Conservation (phyloP, 2,888 invertebrate genomes). For the Drosophila engyochracea region DNA sequence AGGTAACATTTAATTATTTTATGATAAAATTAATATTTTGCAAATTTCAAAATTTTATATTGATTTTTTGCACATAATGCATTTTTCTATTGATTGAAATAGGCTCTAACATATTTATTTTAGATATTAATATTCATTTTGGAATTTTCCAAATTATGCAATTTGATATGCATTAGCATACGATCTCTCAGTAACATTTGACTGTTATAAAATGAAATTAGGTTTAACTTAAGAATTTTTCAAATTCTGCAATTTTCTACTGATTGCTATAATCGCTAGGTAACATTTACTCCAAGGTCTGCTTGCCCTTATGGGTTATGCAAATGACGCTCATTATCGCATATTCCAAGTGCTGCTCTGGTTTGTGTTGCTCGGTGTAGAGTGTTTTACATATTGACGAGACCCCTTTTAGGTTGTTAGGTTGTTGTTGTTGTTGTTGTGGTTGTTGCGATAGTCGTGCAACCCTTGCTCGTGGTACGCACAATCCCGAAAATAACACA, state of each 20-base stretch:
- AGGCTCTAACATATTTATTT: neutral
- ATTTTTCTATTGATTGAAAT: neutral
- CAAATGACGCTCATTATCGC: neutral
- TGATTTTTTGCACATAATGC: neutral
- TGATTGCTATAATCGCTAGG: neutral
- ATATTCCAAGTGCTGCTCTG: neutral
- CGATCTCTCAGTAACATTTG: neutral
- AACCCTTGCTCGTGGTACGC: constrained; percentile 39
- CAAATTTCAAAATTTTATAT: neutral
- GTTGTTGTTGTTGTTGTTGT: neutral
- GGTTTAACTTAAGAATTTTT: neutral
- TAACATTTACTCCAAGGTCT: neutral
- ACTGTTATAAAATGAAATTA: neutral
- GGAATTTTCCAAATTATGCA: neutral
- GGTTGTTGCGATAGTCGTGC: constrained; percentile 9
- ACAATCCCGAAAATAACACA: constrained; percentile 46
- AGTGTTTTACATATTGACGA: constrained; percentile 6
- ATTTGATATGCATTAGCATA: neutral
- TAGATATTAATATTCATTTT: neutral
- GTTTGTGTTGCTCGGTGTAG: too few species aligned
- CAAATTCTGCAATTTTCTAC: neutral
- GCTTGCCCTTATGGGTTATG: neutral
- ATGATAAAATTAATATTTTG: neutral
- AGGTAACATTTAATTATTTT: neutral
- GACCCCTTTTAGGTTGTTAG: constrained; percentile 9